Percentiles rank a stretch among this genome's conserved stretches.
phyloP scores from a whole-genome alignment of 2,113 vertebrate genomes.

The Micromys minutus region DNA sequence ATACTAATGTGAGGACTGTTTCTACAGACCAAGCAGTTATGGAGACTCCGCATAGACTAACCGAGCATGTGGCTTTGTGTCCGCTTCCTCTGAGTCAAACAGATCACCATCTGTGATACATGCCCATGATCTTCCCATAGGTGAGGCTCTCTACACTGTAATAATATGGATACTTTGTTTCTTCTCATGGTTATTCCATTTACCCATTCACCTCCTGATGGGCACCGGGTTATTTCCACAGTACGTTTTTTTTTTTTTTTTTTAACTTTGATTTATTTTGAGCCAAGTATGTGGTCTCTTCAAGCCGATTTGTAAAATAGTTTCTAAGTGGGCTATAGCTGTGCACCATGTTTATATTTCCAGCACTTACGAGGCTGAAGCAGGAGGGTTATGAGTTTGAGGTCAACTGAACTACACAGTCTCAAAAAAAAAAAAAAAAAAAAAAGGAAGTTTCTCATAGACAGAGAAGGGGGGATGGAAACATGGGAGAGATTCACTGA shows the following conservation, averaged over 20 bases:
- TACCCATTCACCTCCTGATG: neutral
- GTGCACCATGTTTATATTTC: neutral
- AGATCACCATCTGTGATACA: neutral
- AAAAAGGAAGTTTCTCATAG: neutral
- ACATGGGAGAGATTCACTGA: neutral
- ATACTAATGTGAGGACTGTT: neutral
- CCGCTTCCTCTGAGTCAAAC: neutral
- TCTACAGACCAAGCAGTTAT: neutral
- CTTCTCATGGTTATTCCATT: neutral
- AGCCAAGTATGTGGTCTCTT: neutral
- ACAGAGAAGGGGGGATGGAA: neutral
- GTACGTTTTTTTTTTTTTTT: neutral
- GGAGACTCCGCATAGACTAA: neutral
- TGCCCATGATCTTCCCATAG: neutral
- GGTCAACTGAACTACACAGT: neutral
- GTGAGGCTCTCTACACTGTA: neutral
- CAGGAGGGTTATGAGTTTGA: neutral
- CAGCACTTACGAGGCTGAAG: neutral
- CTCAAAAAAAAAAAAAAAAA: neutral
- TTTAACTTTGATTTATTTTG: neutral
- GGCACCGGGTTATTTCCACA: neutral
- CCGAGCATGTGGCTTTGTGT: neutral
- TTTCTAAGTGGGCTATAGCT: neutral
- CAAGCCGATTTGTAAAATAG: neutral
- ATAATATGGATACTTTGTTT: neutral